Percentiles rank a stretch among this genome's conserved stretches.
These are phyloP conservation scores for Ectropis grisescens DNA, from an alignment of 1,140 invertebrate genomes.

Conservation along the genomic window DNA sequence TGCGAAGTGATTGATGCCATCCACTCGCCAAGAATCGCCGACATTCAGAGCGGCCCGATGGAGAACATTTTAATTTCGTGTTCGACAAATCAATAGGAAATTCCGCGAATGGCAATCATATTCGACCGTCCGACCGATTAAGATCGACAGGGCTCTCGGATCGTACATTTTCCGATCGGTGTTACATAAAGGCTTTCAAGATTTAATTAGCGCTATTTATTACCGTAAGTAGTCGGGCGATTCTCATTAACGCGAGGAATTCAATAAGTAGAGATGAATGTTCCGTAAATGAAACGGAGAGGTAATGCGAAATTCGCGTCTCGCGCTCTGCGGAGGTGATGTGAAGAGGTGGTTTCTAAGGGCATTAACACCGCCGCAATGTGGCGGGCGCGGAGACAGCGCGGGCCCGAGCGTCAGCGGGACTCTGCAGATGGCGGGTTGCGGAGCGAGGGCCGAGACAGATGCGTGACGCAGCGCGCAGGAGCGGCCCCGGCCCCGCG, in stretches of 20 bases:
- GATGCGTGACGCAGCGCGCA: constrained; percentile 66
- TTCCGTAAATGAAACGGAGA: constrained; percentile 2
- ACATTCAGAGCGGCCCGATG: too few relatives aligned
- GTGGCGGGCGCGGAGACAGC: constrained; percentile 8
- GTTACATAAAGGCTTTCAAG: too few relatives aligned
- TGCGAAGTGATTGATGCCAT: constrained; percentile 14
- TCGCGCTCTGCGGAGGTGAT: too few relatives aligned
- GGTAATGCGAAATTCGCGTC: too few relatives aligned
- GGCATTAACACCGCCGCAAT: constrained; percentile 23
- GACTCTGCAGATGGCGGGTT: constrained; percentile 54
- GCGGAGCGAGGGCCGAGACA: constrained; percentile 47
- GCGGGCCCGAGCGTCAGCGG: constrained; percentile 19
- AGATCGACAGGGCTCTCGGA: too few relatives aligned
- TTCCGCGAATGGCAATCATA: not conserved
- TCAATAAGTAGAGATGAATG: too few relatives aligned
- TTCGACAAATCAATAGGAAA: constrained; percentile 1
- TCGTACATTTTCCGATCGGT: too few relatives aligned
- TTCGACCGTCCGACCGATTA: too few relatives aligned
- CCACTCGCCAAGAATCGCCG: constrained; percentile 1
- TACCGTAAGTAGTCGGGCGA: too few relatives aligned
- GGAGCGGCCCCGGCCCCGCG: constrained; percentile 42
- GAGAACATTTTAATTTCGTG: too few relatives aligned
- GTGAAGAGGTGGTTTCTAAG: constrained; percentile 6
- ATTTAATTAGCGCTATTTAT: too few relatives aligned
- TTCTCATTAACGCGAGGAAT: too few relatives aligned